A percentile compares a stretch with the other conserved stretches of the same genome.
phyloP scores from a whole-genome alignment of 1,140 invertebrate species.

The Bombus balteatus region DNA sequence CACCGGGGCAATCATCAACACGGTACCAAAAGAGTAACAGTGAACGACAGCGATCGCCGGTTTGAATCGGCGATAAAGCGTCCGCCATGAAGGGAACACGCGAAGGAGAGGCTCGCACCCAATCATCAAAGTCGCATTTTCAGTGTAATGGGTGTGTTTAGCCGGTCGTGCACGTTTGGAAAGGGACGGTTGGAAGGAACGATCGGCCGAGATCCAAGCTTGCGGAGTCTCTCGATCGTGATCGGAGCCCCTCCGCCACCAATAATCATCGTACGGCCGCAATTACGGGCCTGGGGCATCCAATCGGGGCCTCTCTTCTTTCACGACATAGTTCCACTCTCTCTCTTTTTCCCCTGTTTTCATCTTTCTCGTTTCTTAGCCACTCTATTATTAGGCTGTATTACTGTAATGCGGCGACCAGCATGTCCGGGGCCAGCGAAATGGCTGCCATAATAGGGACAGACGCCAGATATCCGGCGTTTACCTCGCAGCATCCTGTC shows the following conservation, averaged over 20 bases:
- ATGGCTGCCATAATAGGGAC: conserved; percentile 67
- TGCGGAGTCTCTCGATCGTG: conserved; percentile 66
- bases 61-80: conserved; percentile 29
- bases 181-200: conserved; percentile 28
- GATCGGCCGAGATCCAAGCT: conserved; percentile 59
- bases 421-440: conserved; percentile 71
- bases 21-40: neutral
- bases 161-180: conserved; percentile 49
- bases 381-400: conserved; percentile 79
- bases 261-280: conserved; percentile 76
- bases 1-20: neutral
- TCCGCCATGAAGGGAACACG: conserved; percentile 35
- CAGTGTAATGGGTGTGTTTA: conserved; percentile 79
- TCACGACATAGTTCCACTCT: conserved; percentile 41
- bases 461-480: conserved; percentile 59
- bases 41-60: conserved; percentile 17
- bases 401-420: conserved; percentile 76
- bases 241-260: conserved; percentile 71
- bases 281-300: conserved; percentile 75
- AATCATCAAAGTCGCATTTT: conserved; percentile 82
- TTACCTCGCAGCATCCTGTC: conserved; percentile 62
- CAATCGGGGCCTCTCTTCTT: conserved; percentile 67
- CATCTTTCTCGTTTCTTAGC: conserved; percentile 4
- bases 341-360: conserved; percentile 34
- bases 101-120: conserved; percentile 65